Base-by-base conservation (phyloP, 2,113 vertebrate species). In the Zosterops lateralis region DNA sequence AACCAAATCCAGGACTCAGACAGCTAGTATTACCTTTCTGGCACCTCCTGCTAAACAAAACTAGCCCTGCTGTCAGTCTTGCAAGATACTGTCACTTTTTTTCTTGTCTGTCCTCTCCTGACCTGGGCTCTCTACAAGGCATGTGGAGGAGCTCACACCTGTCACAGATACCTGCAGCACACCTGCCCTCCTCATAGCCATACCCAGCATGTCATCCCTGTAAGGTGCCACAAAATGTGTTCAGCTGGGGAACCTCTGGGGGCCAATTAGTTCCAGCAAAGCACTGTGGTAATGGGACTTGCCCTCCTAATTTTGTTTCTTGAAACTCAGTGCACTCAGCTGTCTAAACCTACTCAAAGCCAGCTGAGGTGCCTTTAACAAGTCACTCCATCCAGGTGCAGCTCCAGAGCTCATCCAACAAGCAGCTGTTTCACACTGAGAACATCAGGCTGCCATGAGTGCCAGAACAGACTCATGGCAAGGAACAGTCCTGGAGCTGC, bases 201-300 rank as follows among this genome's bases (percentile, higher is more conserved):
- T 44, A 29, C 19, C 7, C 1, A 1, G 36, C 12, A 22, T 34
- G 60, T 67, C 44, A 31, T 19, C 15, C 34, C 17, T 14, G 17
- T 64, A 26, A 83, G 34, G 15, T 56, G 29, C 34, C 57, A 54
- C 45, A 28, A 12, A 68, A 75, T 68, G 20, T 56, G 48, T 40
- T 80, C 67, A 42, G 19, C 19, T 48, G 51, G 38, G 42, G 21
- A n/a, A 58, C 40, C 22, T 60, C 53, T 32, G 34, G 76, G 32
- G 25, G 14, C 17, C 18, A 75, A 4, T 18, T 36, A 45, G 13
- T n/a, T 56, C 42, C 61, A 62, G 56, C 17, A 65, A 75, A 83
- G 18, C 62, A 54, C 0, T 0, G 8, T 31, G 34, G 18, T 88
- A 66, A 53, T 1, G 2, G 28, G 19, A 76, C 54, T 87, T 47